Percentiles rank a stretch among this genome's conserved stretches.
Conservation (phyloP, 2,888 invertebrate genomes). For the Aleiodes testaceus region DNA sequence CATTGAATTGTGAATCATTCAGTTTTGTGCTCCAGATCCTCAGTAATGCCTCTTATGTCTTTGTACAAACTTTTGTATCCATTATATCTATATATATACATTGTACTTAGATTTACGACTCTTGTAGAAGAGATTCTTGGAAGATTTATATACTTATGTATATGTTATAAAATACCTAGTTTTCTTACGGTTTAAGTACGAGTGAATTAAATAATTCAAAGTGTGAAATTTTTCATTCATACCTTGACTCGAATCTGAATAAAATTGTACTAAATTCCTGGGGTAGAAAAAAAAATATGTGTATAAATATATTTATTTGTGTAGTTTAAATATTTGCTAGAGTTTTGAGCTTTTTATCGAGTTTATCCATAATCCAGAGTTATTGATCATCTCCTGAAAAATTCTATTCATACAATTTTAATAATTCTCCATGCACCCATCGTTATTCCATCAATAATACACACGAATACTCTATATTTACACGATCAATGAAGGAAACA, state of each 20-base stretch:
- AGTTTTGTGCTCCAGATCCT: slow-evolving; percentile 31
- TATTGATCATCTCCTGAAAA: too few relatives aligned
- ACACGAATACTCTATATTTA: slow-evolving; percentile 44
- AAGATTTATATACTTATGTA: slow-evolving; percentile 33
- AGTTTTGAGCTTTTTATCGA: too few relatives aligned
- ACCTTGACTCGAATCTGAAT: slow-evolving; percentile 13
- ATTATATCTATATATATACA: slow-evolving; percentile 24
- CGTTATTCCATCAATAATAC: background rate
- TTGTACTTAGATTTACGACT: slow-evolving; percentile 35
- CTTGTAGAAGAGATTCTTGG: slow-evolving; percentile 36
- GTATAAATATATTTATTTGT: background rate
- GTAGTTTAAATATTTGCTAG: background rate
- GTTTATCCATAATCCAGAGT: too few relatives aligned
- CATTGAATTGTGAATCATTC: slow-evolving; percentile 40
- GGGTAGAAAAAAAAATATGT: background rate
- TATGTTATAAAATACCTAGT: slow-evolving; percentile 13
- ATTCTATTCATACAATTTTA: too few relatives aligned
- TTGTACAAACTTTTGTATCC: slow-evolving; percentile 1
- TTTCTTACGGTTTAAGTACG: background rate
- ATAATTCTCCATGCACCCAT: too few relatives aligned
- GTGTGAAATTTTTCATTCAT: slow-evolving; percentile 15
- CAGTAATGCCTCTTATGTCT: slow-evolving; percentile 15
- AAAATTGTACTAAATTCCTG: background rate
- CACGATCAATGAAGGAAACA: slow-evolving; percentile 58
- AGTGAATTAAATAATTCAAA: slow-evolving; percentile 30